Base-by-base conservation (phyloP, 2,888 invertebrate species). In the Petrophora chlorosata region DNA sequence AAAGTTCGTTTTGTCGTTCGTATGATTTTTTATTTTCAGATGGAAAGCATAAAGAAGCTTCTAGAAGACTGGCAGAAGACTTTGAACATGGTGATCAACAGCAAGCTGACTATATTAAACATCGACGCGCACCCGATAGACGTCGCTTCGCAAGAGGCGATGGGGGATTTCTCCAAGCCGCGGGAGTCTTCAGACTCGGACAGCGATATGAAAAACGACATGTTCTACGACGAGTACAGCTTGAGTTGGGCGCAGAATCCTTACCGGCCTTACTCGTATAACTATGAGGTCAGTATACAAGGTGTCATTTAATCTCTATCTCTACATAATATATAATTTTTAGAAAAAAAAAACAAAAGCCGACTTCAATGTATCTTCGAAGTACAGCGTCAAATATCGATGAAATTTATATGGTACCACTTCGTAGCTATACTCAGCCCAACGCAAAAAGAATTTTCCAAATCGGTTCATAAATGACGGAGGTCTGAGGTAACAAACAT, bases 31-130 rank as follows among this genome's bases (percentile, higher is more conserved):
- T 52, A 34, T 14, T 76, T 73, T 30, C 61, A 89, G 88, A 83
- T 82, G 75, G 85, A 85, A 44, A 76, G 56, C 46, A 79, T 84
- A 40, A 85, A 82, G 55, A 81, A 79, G 39, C 60, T 84, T 3
- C 59, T 90, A 41, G 82, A 86, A 53, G 82, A 84, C 43, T 89
- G 89, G 88, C 85, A 89, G 55, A 80, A 82, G 47, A 73, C 79
- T 2, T 61, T 90, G 1, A 82, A 74, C 51, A 77, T 76, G 74
- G 86, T 85, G 23, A 79, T 83, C 42, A 81, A 82, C 46, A 78
- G 67, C 52, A 81, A 80, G 56, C 51, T 81, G 42, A 71, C 75
- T 3, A 63, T 79, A 13, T 50, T 82, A 35, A 78, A 71, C 47
- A 67, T 70, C 26, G 82, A 82, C 40, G 40, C 74, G 22, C 74